A percentile compares a stretch with the other conserved stretches of the same genome.
phyloP scores from a whole-genome alignment of 2,113 vertebrate species.

The Hippoglossus stenolepis region DNA sequence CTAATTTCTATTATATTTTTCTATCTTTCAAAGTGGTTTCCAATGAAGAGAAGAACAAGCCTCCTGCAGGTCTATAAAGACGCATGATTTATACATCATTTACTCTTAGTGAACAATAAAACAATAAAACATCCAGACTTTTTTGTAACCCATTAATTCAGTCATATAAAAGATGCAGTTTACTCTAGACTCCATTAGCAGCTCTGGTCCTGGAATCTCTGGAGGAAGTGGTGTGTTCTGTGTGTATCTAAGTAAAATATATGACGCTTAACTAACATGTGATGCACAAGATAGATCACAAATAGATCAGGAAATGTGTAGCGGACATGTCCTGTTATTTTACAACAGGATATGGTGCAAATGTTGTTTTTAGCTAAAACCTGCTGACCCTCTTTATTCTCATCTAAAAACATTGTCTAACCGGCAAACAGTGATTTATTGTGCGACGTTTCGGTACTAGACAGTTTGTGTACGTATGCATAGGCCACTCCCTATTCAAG shows the following conservation, averaged over 20 bases:
- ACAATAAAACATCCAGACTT: slow-evolving; percentile 19
- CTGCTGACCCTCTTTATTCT: background rate
- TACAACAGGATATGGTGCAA: slow-evolving; percentile 14
- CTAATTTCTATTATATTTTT: too few relatives aligned
- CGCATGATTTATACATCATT: background rate
- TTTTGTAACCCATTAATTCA: background rate
- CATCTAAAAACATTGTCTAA: too few relatives aligned
- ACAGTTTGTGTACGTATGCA: too few relatives aligned
- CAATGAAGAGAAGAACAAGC: too few relatives aligned
- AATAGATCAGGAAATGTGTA: background rate
- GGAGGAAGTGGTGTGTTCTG: background rate
- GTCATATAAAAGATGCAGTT: slow-evolving; percentile 5
- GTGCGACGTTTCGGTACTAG: too few relatives aligned
- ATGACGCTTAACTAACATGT: background rate
- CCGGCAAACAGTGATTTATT: too few relatives aligned
- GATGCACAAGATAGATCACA: slow-evolving; percentile 3
- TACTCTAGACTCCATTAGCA: slow-evolving; percentile 15
- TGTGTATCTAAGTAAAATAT: slow-evolving; percentile 13
- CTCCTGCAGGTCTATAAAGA: too few relatives aligned
- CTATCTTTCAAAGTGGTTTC: too few relatives aligned
- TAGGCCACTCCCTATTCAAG: too few relatives aligned
- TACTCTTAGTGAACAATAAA: background rate
- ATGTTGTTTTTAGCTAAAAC: background rate
- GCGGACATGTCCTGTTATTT: background rate
- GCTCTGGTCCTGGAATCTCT: background rate